Percentiles rank a stretch among this genome's conserved stretches.
These are phyloP conservation scores for Drosophila vallismaia DNA, from an alignment of 2,888 invertebrate species.

Conservation along the genomic window DNA sequence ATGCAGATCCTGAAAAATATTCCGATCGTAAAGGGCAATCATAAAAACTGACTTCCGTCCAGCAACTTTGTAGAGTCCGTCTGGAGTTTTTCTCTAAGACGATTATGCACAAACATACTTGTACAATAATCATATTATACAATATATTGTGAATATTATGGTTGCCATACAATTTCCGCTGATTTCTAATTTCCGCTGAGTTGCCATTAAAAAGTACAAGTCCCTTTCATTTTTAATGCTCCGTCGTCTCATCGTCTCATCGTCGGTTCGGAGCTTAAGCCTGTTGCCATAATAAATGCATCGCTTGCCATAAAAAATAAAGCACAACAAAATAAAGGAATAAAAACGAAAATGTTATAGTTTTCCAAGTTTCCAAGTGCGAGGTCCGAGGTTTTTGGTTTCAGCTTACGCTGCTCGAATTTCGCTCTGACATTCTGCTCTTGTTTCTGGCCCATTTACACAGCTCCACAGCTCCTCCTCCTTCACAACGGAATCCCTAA, in stretches of 20 bases:
- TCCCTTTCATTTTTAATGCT: constrained; percentile 61
- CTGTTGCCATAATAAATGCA: constrained; percentile 67
- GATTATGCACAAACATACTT: constrained; percentile 17
- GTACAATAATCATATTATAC: constrained; percentile 9
- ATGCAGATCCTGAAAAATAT: background rate
- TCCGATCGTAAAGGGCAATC: background rate
- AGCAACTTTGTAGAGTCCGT: constrained; percentile 20
- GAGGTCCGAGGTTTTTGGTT: constrained; percentile 51
- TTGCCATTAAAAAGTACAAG: constrained; percentile 57
- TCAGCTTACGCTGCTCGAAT: constrained; percentile 71
- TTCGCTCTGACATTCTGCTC: constrained; percentile 38
- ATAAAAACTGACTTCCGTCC: constrained; percentile 24
- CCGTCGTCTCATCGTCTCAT: constrained; percentile 14
- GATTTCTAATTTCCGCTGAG: constrained; percentile 76
- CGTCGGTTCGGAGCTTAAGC: background rate
- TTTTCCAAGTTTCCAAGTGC: constrained; percentile 50
- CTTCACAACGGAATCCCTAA: background rate
- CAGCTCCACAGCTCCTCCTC: constrained; percentile 6
- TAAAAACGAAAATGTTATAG: constrained; percentile 61
- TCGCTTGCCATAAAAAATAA: constrained; percentile 71
- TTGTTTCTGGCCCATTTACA: constrained; percentile 7
- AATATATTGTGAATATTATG: constrained; percentile 39
- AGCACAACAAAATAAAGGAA: constrained; percentile 44
- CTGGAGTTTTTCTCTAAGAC: background rate
- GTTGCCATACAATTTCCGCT: constrained; percentile 68